phyloP scores from a whole-genome alignment of 2,888 invertebrate genomes.

The Spisula solida region DNA sequence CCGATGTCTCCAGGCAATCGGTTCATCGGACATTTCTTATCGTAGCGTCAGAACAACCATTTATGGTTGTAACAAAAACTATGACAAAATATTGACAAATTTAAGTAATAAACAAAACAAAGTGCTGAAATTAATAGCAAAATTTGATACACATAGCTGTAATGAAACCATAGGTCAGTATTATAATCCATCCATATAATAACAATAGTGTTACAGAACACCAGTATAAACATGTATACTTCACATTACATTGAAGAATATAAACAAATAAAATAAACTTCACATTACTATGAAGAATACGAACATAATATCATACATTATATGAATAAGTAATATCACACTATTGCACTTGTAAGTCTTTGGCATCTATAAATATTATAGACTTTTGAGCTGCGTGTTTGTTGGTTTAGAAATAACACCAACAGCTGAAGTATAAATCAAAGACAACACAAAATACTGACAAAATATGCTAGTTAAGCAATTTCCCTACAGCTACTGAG shows the following conservation, averaged over 20 bases:
- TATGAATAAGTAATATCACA: no score
- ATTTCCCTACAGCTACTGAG: no score
- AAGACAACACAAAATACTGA: no score
- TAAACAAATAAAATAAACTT: background rate
- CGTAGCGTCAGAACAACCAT: background rate
- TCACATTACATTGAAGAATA: background rate
- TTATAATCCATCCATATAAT: background rate
- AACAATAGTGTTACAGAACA: background rate
- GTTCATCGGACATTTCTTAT: background rate
- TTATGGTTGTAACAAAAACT: background rate
- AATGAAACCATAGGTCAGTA: no score
- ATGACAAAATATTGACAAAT: constrained; percentile 12
- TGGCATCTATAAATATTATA: no score
- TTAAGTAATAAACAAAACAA: background rate
- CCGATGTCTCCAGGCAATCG: background rate
- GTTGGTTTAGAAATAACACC: no score
- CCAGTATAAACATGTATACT: background rate
- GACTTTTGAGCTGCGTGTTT: no score
- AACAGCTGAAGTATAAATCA: no score
- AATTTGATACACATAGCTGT: background rate
- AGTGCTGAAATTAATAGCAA: background rate
- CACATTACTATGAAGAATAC: no score
- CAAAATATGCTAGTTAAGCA: no score
- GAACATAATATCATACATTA: no score
- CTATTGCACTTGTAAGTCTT: no score